phyloP scores from a whole-genome alignment of 2,888 invertebrate genomes.

The Tetranychus truncatus region DNA sequence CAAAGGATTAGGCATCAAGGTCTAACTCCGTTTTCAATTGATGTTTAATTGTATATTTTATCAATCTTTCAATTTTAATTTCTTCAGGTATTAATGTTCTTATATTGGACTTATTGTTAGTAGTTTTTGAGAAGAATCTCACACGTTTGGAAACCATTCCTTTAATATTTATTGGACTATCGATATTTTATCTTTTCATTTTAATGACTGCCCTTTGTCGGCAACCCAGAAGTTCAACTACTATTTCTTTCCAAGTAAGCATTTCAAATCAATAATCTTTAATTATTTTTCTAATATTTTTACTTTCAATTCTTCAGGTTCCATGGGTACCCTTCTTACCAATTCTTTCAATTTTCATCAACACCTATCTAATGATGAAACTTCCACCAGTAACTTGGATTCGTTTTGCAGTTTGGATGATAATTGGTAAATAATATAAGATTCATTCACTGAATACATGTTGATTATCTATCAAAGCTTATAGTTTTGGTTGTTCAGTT shows the following conservation, averaged over 20 bases:
- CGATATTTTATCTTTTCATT: no score
- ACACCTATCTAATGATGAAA: conserved; percentile 66
- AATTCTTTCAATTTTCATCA: conserved; percentile 57
- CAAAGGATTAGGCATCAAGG: no score
- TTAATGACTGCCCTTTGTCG: conserved; percentile 13
- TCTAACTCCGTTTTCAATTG: neutral
- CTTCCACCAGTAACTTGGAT: conserved; percentile 60
- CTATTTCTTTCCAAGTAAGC: conserved; percentile 18
- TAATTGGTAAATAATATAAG: conserved; percentile 39
- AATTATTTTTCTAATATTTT: neutral
- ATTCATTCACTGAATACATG: no score
- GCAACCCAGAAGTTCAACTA: conserved; percentile 17
- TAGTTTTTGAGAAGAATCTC: neutral
- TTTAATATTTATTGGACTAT: neutral
- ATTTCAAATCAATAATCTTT: neutral
- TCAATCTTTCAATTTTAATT: neutral
- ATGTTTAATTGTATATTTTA: neutral
- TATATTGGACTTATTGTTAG: neutral
- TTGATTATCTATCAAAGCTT: no score
- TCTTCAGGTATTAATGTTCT: neutral
- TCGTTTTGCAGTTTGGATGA: conserved; percentile 60
- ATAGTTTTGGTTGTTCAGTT: no score
- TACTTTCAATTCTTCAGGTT: conserved; percentile 40
- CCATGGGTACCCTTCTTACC: conserved; percentile 68
- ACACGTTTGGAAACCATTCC: neutral